Conservation (phyloP, 2,797 vertebrate species). For the Paramormyrops hopkinsi region DNA sequence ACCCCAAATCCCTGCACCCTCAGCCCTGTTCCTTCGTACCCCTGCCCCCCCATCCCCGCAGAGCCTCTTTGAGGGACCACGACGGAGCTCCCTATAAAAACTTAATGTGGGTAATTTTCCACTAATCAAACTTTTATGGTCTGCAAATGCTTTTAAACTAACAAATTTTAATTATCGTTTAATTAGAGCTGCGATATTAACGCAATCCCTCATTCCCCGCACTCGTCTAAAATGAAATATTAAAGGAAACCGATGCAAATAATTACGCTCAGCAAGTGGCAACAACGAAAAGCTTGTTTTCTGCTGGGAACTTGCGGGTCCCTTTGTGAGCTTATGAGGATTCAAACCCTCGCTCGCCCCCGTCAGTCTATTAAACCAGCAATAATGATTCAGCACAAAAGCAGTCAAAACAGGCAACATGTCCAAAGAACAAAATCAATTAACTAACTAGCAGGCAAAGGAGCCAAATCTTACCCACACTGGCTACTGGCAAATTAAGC, state of each 20-base stretch:
- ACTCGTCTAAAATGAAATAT: conserved; percentile 68
- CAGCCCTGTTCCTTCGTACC: not conserved
- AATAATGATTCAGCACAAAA: not conserved
- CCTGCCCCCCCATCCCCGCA: conserved; percentile 33
- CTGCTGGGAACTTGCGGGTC: conserved; percentile 38
- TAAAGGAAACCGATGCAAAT: conserved; percentile 62
- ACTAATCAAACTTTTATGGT: conserved; percentile 99
- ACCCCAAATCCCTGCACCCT: not conserved
- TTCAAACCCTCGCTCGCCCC: not conserved
- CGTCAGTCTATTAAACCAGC: not conserved
- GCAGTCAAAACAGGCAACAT: conserved; percentile 12
- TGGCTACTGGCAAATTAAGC: not conserved
- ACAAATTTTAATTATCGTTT: conserved; percentile 98
- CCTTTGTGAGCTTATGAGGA: not conserved
- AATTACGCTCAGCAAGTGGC: conserved; percentile 52
- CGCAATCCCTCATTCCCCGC: conserved; percentile 79
- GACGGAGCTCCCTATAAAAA: conserved; percentile 90
- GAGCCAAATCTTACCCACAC: not conserved
- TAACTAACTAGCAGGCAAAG: not conserved
- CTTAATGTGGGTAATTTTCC: conserved; percentile 84
- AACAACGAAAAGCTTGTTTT: conserved; percentile 45
- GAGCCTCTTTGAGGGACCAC: conserved; percentile 83
- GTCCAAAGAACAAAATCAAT: conserved; percentile 1
- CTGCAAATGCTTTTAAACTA: conserved; percentile 95
- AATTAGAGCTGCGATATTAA: conserved; percentile 89